A percentile compares a stretch with the other conserved stretches of the same genome.
phyloP scores from a whole-genome alignment of 2,797 vertebrate genomes.

The Sciurus carolinensis region DNA sequence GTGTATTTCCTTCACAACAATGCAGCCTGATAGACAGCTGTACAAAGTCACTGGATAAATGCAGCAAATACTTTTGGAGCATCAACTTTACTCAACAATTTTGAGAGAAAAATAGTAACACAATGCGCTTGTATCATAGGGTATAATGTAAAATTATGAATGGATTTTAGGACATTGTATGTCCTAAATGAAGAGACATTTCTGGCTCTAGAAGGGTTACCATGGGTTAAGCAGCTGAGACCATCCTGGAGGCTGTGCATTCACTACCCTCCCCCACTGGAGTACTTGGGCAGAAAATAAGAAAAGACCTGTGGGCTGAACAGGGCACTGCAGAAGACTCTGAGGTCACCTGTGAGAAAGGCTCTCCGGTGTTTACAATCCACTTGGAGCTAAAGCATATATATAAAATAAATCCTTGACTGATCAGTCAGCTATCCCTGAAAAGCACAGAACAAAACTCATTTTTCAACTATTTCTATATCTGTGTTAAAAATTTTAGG shows the following conservation, averaged over 20 bases:
- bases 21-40: neutral
- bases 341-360: neutral
- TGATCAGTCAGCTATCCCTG: neutral
- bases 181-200: neutral
- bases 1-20: neutral
- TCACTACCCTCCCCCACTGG: neutral
- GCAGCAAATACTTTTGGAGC: neutral
- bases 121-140: neutral
- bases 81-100: neutral
- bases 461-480: slow-evolving; percentile 45
- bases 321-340: neutral
- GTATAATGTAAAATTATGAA: neutral
- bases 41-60: neutral
- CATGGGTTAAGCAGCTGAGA: neutral
- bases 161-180: neutral
- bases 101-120: neutral
- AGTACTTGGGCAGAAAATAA: neutral
- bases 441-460: neutral
- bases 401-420: neutral
- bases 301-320: neutral
- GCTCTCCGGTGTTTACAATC: neutral
- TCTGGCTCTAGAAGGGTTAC: neutral
- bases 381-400: neutral
- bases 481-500: slow-evolving; percentile 53
- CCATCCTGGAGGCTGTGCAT: neutral